Base-by-base conservation (phyloP, 2,888 invertebrate species). In the Agriopis marginaria region DNA sequence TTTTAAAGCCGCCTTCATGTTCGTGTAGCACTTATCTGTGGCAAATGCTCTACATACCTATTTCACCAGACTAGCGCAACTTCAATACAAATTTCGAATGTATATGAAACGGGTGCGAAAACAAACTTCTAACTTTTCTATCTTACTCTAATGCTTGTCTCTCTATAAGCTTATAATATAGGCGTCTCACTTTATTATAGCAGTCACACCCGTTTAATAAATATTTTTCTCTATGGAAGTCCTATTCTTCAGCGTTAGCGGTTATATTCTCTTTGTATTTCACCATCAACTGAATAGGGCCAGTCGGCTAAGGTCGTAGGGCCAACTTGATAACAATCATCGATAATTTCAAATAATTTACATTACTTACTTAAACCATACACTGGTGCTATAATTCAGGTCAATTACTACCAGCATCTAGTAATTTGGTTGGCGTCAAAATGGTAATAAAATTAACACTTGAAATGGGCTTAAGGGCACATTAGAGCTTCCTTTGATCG, bases 401-500 rank as follows among this genome's bases (percentile, higher is more conserved):
- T 44, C 45, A 73, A 66, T 71, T 69, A 70, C 17, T 12, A 9
- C 42, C 42, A 14, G 9, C 14, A 61, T 56, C 12, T 53, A 42
- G 42, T 53, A 51, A 62, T 62, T 53, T 53, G 10, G 11, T 61
- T 61, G 23, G 23, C 23, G 44, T 12, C 12, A 53, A 60, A 53
- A 17, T 51, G 68, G 51, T 73, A 69, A 72, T 74, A 55, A 69
- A 75, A 78, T 78, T 80, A 82, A 44, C 56, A 23, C 55, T 47
- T 49, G 14, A 53, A 23, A 45, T 17, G 50, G 62, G 67, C 44
- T 49, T 66, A 70, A 58, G 70, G 69, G 65, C 55, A 64, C 23
- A 58, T 58, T 51, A 53, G 44, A 45, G n/a, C 12, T 56, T 17
- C 44, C 23, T 56, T 12, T 32, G 45, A 47, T 58, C 23, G 45